phyloP scores from a whole-genome alignment of 92 coral and sea anemone genomes.

The Porites lobata region DNA sequence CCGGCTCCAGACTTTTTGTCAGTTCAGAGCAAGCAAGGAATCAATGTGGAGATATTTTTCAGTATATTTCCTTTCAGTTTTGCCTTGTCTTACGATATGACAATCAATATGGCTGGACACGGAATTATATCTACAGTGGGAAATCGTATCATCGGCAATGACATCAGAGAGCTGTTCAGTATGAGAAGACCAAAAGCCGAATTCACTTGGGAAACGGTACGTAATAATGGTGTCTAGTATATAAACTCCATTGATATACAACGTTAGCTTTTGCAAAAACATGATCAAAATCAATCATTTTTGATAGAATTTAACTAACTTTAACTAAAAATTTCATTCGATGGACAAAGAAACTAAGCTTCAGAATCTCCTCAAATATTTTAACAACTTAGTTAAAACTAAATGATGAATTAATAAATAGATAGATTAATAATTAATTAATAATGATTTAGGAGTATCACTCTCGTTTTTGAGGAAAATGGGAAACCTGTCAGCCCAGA shows the following conservation, averaged over 20 bases:
- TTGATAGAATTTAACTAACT: no score
- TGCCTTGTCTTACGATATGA: conserved; percentile 72
- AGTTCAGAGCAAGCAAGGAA: conserved; percentile 37
- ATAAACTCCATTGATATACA: not conserved
- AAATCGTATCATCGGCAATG: conserved; percentile 72
- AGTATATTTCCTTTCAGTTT: conserved; percentile 87
- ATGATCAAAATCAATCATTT: no score
- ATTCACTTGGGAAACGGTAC: conserved; percentile 89
- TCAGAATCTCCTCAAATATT: no score
- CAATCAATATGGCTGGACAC: conserved; percentile 78
- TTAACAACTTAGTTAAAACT: no score
- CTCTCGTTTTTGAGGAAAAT: no score
- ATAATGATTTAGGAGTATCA: no score
- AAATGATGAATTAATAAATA: no score
- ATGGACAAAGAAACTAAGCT: no score
- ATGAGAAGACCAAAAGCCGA: conserved; percentile 88
- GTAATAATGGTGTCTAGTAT: not conserved
- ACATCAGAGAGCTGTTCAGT: conserved; percentile 73
- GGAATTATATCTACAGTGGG: conserved; percentile 81
- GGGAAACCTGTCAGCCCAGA: no score
- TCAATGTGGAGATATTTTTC: conserved; percentile 78
- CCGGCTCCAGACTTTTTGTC: conserved; percentile 68
- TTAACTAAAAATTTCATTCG: no score
- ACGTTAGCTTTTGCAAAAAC: no score
- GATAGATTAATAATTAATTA: no score